A percentile compares a stretch with the other conserved stretches of the same genome.
Evolutionary conservation across 1,140 invertebrate genomes (phyloP).

Genomic region (Camponotus vicinus): DNA sequence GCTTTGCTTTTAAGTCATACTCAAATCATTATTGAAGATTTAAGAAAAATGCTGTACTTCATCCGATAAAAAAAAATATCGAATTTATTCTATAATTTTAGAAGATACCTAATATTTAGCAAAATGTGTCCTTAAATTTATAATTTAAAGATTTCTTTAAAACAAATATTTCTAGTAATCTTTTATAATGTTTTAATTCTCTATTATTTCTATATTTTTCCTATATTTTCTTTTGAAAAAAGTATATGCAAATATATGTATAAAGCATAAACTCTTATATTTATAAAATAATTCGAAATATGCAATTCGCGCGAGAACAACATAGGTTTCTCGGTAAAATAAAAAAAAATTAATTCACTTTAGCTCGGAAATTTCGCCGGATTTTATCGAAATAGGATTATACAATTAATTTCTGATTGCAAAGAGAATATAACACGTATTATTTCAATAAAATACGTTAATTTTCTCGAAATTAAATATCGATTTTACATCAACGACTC

Average conservation of each 20-base stretch:
- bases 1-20: slow-evolving; percentile 60
- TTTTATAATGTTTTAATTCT: not conserved
- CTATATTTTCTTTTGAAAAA: not conserved
- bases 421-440: slow-evolving; percentile 37
- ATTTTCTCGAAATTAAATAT: slow-evolving; percentile 39
- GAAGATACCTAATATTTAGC: not conserved
- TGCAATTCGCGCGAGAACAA: not conserved
- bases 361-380: not conserved
- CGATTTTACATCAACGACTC: not conserved
- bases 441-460: slow-evolving; percentile 48
- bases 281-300: not conserved
- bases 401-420: slow-evolving; percentile 47
- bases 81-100: not conserved
- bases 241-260: not conserved
- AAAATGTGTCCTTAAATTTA: not conserved
- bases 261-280: not conserved
- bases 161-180: not conserved
- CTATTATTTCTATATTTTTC: not conserved
- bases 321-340: not conserved
- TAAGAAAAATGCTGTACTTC: slow-evolving; percentile 15
- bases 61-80: not conserved
- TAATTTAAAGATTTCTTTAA: not conserved
- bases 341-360: slow-evolving; percentile 16
- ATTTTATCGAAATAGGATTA: slow-evolving; percentile 35
- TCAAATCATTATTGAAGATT: slow-evolving; percentile 39